Evolutionary conservation across 2,113 vertebrate genomes (phyloP).

Genomic region (Hippopotamus amphibius): DNA sequence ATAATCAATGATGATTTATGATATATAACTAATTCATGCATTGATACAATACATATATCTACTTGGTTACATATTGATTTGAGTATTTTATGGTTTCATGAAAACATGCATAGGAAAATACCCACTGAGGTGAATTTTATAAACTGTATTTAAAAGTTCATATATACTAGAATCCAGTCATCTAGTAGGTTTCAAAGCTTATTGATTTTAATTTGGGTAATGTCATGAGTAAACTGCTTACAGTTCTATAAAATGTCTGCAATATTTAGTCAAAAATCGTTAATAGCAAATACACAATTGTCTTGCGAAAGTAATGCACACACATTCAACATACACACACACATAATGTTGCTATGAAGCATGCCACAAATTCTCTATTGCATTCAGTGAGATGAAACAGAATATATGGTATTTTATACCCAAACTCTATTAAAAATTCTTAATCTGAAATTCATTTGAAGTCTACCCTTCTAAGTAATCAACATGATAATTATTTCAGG

Average conservation of each 20-base stretch:
- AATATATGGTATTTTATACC: conserved; percentile 50
- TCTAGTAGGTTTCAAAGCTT: background rate
- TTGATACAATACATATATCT: background rate
- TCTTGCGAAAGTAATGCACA: background rate
- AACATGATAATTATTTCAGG: conserved; percentile 73
- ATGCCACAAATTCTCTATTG: background rate
- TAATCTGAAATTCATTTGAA: conserved; percentile 69
- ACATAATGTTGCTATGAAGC: background rate
- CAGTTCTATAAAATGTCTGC: background rate
- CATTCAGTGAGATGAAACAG: conserved; percentile 51
- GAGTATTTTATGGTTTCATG: background rate
- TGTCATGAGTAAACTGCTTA: background rate
- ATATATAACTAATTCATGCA: background rate
- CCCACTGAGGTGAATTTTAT: background rate
- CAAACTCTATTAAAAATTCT: conserved; percentile 63
- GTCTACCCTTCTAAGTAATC: conserved; percentile 71
- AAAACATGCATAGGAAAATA: background rate
- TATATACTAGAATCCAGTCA: background rate
- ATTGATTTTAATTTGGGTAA: conserved; percentile 40
- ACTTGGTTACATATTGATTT: background rate
- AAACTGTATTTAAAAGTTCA: background rate
- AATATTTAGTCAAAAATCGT: background rate
- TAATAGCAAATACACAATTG: background rate
- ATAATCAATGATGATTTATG: background rate
- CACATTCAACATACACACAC: background rate